Evolutionary conservation across 2,797 vertebrate genomes (phyloP).

Genomic region (Acropternis orthonyx): DNA sequence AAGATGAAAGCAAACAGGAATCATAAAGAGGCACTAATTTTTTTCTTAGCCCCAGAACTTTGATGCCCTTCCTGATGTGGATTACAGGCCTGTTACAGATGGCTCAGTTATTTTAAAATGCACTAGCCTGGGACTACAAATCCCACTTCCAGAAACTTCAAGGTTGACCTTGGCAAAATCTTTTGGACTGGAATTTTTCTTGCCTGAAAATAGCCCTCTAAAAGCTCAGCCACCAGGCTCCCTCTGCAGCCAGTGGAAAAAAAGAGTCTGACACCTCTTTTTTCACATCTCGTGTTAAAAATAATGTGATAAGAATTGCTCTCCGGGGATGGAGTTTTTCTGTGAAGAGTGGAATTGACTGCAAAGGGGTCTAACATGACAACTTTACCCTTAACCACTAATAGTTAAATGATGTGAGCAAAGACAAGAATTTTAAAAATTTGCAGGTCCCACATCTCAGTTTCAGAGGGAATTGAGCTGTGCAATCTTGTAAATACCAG

Average conservation of each 20-base stretch:
- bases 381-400: background rate
- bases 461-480: background rate
- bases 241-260: background rate
- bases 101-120: background rate
- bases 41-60: background rate
- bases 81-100: background rate
- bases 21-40: background rate
- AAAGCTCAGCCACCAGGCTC: background rate
- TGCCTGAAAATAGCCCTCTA: background rate
- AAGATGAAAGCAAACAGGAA: background rate
- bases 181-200: background rate
- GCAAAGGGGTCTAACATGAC: background rate
- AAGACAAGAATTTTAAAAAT: background rate
- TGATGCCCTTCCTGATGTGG: background rate
- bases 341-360: background rate
- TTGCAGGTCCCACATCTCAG: background rate
- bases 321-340: background rate
- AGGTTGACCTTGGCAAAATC: conserved; percentile 2
- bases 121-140: background rate
- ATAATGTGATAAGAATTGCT: background rate
- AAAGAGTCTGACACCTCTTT: background rate
- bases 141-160: background rate
- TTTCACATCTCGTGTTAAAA: background rate
- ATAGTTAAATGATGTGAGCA: background rate
- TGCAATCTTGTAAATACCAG: background rate